These are phyloP conservation scores for Leptopterna dolabrata DNA, from an alignment of 2,888 invertebrate species.

Conservation along the genomic window DNA sequence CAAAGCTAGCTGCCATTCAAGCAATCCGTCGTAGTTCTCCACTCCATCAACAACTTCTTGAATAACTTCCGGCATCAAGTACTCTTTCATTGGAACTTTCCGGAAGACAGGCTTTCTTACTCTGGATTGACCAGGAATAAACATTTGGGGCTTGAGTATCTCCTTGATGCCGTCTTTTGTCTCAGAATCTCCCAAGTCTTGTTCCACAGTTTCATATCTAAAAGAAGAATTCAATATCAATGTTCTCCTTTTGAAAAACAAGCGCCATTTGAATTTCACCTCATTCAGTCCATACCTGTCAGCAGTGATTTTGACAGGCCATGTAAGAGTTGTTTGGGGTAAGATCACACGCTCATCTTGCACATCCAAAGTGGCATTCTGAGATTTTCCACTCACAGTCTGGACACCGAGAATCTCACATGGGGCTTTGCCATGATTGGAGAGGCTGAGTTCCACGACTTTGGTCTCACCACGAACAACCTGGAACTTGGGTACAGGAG, in stretches of 20 bases:
- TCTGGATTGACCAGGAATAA: conserved; percentile 8
- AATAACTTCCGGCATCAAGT: not conserved
- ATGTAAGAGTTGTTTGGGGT: not conserved
- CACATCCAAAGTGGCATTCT: too few species aligned
- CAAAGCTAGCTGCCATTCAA: conserved; percentile 15
- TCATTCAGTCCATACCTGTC: not conserved
- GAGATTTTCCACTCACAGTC: not conserved
- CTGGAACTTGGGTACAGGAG: not conserved
- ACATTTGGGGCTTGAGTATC: not conserved
- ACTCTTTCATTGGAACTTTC: conserved; percentile 13
- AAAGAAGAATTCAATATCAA: not conserved
- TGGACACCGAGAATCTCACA: not conserved
- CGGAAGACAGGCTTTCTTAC: not conserved
- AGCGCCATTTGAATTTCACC: not conserved
- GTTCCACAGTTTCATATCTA: not conserved
- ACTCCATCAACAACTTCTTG: not conserved
- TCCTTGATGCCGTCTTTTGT: not conserved
- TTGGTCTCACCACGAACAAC: conserved; percentile 30
- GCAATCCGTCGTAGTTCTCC: not conserved
- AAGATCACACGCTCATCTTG: not conserved
- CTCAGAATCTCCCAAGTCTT: not conserved
- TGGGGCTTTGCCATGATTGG: conserved; percentile 4
- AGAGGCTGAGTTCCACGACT: conserved; percentile 25
- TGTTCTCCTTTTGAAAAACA: not conserved
- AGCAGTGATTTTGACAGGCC: conserved; percentile 25